Evolutionary conservation across 2,888 invertebrate genomes (phyloP).

Genomic region (Pandemis corylana): DNA sequence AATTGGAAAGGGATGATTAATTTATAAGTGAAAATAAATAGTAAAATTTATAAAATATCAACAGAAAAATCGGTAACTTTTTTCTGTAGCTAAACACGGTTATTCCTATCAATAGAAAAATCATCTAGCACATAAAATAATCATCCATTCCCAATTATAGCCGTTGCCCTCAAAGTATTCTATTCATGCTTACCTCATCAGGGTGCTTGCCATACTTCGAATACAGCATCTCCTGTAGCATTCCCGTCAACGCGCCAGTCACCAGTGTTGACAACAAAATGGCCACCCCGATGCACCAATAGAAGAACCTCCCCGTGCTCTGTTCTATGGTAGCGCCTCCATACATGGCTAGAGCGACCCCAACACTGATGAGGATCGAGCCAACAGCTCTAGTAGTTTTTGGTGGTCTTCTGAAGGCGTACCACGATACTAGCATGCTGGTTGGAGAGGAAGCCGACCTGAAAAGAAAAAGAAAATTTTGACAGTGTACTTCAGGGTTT

Average conservation of each 20-base stretch:
- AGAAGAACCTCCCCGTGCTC: constrained; percentile 63
- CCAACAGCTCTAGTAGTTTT: constrained; percentile 67
- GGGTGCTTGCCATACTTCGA: constrained; percentile 77
- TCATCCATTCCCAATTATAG: too few species aligned
- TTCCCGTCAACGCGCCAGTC: constrained; percentile 74
- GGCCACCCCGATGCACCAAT: constrained; percentile 74
- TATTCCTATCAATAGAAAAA: too few species aligned
- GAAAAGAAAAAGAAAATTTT: constrained; percentile 45
- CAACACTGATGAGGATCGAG: constrained; percentile 71
- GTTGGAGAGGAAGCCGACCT: constrained; percentile 79
- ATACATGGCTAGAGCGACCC: constrained; percentile 73
- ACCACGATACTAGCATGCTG: constrained; percentile 77
- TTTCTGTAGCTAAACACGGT: too few species aligned
- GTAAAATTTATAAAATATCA: too few species aligned
- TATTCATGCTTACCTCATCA: constrained; percentile 63
- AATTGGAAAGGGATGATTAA: too few species aligned
- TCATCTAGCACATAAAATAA: too few species aligned
- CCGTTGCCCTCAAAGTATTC: neutral
- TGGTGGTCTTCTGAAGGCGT: constrained; percentile 65
- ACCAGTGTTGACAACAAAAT: constrained; percentile 68
- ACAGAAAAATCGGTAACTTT: too few species aligned
- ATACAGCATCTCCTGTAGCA: constrained; percentile 76
- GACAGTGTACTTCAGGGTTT: too few species aligned
- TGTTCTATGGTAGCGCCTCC: constrained; percentile 71
- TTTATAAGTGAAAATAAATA: too few species aligned